Conservation (phyloP, 1,140 invertebrate species). For the Magallana angulata region DNA sequence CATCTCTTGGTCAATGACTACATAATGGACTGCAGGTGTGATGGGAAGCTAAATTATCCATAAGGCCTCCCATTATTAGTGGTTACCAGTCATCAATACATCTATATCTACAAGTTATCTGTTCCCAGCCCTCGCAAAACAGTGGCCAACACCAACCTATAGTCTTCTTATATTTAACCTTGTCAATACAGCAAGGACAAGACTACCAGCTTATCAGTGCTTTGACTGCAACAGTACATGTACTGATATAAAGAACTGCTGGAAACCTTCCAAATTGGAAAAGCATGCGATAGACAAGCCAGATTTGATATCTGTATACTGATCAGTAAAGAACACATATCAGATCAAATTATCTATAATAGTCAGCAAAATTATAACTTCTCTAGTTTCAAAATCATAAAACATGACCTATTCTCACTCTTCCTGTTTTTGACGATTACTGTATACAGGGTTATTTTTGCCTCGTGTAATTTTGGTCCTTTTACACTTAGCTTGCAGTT, state of each 20-base stretch:
- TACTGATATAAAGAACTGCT: neutral
- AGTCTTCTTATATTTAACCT: neutral
- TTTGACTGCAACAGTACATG: neutral
- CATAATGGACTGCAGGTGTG: neutral
- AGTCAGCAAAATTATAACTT: neutral
- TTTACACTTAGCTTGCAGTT: no score
- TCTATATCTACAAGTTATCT: no score
- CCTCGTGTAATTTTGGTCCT: no score
- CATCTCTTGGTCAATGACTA: neutral
- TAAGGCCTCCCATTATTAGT: no score
- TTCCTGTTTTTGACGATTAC: no score
- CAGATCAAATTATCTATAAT: neutral
- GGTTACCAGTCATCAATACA: no score
- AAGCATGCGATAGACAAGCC: neutral
- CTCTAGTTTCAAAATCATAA: no score
- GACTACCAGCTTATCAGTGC: neutral
- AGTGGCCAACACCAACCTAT: neutral
- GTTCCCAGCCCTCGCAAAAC: neutral
- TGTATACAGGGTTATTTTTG: no score
- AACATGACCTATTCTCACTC: no score
- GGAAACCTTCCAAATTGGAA: neutral
- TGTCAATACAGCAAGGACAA: neutral
- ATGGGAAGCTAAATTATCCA: neutral
- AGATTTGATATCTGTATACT: neutral
- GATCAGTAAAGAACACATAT: neutral